Base-by-base conservation (phyloP, 2,888 invertebrate species). In the Merodon equestris region DNA sequence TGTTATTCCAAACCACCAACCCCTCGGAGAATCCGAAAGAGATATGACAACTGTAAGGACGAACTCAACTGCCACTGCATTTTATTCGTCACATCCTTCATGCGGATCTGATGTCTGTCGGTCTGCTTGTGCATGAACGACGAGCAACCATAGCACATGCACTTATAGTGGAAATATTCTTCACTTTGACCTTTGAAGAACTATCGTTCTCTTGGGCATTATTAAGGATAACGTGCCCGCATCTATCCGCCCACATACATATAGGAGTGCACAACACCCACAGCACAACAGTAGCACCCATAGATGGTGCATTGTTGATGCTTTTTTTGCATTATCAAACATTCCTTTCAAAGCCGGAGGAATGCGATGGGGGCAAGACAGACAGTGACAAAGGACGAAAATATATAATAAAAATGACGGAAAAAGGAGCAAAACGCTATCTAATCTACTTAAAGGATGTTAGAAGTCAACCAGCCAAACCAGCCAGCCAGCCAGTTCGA, bases 1-100 rank as follows among this genome's bases (percentile, higher is more conserved):
- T 74, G 61, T 56, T 74, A 74, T 74, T 50, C 54, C 56, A 67
- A 61, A 61, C 56, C 67, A 61, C n/a, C n/a, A n/a, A n/a, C 48
- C 45, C 61, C 48, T 27, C 44, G 45, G n/a, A n/a, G n/a, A n/a
- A n/a, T n/a, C n/a, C n/a, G n/a, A n/a, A n/a, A n/a, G n/a, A 74
- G 27, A 57, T 36, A 27, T 7, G 27, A 27, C 27, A 27, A 27
- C 27, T 27, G 7, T 7, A 27, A 61, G 60, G 19, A 67, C 53
- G 67, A 45, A 12, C 44, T 50, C 27, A 50, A 53, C 17, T 36
- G 15, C 42, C 27, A 27, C 7, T 27, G 27, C 27, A 27, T 27
- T 27, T 27, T 27, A 27, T 27, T 27, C 27, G 27, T 27, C 27
- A 27, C 27, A 44, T 34, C 1, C 42, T n/a, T 44, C 53, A 40